These are phyloP conservation scores for Steinernema feltiae DNA, from an alignment of 1,140 invertebrate species.

Conservation along the genomic window DNA sequence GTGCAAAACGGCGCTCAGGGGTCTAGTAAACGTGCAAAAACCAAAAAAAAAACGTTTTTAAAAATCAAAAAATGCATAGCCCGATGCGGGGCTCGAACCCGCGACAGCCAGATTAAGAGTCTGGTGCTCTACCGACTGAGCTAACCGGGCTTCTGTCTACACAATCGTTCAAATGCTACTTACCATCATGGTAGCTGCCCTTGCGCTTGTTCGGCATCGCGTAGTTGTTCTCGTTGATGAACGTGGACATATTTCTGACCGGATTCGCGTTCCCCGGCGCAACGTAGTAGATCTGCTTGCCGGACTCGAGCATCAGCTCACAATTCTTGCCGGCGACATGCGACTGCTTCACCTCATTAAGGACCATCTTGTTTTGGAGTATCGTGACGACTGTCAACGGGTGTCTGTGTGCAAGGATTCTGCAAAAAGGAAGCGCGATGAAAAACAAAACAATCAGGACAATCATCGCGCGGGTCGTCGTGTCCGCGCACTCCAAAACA, in stretches of 20 bases:
- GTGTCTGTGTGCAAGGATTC: neutral
- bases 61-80: neutral
- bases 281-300: slow-evolving; percentile 42
- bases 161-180: slow-evolving; percentile 13
- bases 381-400: too few relatives aligned
- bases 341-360: neutral
- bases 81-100: too few relatives aligned
- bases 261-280: slow-evolving; percentile 37
- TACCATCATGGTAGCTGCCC: neutral
- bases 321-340: slow-evolving; percentile 12
- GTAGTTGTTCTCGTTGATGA: slow-evolving; percentile 17
- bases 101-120: neutral
- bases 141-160: neutral
- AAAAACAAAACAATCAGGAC: neutral
- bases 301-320: slow-evolving; percentile 45
- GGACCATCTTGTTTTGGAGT: neutral
- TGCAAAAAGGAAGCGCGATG: neutral
- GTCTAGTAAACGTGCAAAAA: neutral
- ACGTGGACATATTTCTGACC: slow-evolving; percentile 16
- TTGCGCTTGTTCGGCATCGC: neutral
- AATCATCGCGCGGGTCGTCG: neutral
- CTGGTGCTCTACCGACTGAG: neutral
- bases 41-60: neutral
- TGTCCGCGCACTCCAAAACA: neutral
- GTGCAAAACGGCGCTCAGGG: too few relatives aligned